phyloP scores from a whole-genome alignment of 2,797 vertebrate genomes.

The Leucoraja ocellata region DNA sequence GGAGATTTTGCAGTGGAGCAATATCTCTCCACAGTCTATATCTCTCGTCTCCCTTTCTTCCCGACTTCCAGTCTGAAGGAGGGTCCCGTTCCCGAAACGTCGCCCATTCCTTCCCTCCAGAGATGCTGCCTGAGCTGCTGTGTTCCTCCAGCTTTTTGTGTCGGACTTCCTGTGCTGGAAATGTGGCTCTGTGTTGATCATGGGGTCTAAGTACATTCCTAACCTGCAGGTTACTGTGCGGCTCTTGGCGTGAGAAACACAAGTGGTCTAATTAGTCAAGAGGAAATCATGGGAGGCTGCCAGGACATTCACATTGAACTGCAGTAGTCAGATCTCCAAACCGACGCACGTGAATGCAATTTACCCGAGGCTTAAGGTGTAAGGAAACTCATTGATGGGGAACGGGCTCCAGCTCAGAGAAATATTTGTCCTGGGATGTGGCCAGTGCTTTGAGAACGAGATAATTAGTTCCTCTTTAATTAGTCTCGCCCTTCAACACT shows the following conservation, averaged over 20 bases:
- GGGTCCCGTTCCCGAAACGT: too few relatives aligned
- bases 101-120: too few relatives aligned
- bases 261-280: background rate
- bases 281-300: background rate
- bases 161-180: background rate
- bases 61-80: too few relatives aligned
- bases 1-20: too few relatives aligned
- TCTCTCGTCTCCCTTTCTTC: too few relatives aligned
- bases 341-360: background rate
- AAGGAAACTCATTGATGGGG: background rate
- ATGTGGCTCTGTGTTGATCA: background rate
- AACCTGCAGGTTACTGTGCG: background rate
- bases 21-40: too few relatives aligned
- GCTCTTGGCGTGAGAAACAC: background rate
- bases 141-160: too few relatives aligned
- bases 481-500: background rate
- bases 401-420: background rate
- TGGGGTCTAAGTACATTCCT: background rate
- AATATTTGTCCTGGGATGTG: background rate
- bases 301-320: background rate
- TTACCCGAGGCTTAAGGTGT: too few relatives aligned
- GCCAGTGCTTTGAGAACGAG: background rate
- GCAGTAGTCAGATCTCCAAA: background rate
- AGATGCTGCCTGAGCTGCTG: too few relatives aligned
- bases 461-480: background rate